Percentiles rank a stretch among this genome's conserved stretches.
Evolutionary conservation across 2,888 invertebrate genomes (phyloP).

Genomic region (Erynnis tages): DNA sequence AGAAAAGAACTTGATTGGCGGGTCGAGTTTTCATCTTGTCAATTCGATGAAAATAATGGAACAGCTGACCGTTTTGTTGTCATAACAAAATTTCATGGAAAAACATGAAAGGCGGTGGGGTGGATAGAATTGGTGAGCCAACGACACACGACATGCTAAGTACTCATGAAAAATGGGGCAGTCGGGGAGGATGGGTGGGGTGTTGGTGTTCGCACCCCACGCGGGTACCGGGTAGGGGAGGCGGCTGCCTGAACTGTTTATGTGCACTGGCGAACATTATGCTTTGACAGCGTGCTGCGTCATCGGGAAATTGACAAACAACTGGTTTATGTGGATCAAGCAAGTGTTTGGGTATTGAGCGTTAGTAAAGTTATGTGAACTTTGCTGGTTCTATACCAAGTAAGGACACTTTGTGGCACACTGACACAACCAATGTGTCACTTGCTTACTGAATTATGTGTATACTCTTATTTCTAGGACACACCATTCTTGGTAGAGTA

Average conservation of each 20-base stretch:
- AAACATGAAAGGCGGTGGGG: slow-evolving; percentile 55
- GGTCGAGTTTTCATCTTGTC: slow-evolving; percentile 2
- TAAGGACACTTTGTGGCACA: too few relatives aligned
- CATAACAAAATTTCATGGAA: slow-evolving; percentile 57
- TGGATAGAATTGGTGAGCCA: slow-evolving; percentile 43
- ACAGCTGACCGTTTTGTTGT: slow-evolving; percentile 64
- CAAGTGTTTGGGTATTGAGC: slow-evolving; percentile 14
- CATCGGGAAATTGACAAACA: slow-evolving; percentile 71
- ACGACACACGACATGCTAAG: slow-evolving; percentile 52
- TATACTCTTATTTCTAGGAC: too few relatives aligned
- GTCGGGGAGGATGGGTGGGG: slow-evolving; percentile 38
- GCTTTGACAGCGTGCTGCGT: slow-evolving; percentile 65
- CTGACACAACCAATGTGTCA: too few relatives aligned
- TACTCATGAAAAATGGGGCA: slow-evolving; percentile 67
- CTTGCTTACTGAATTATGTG: too few relatives aligned
- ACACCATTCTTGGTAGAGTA: too few relatives aligned
- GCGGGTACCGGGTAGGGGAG: slow-evolving; percentile 36
- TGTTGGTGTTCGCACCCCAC: slow-evolving; percentile 27
- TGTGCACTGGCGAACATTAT: slow-evolving; percentile 61
- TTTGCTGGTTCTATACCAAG: too few relatives aligned
- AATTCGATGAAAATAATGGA: slow-evolving; percentile 37
- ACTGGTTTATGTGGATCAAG: slow-evolving; percentile 47
- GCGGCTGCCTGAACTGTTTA: slow-evolving; percentile 60
- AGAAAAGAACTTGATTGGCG: not conserved
- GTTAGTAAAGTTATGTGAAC: not conserved